Percentiles rank a stretch among this genome's conserved stretches.
These are phyloP conservation scores for Poecilia latipinna DNA, from an alignment of 2,113 vertebrate genomes.

Conservation along the genomic window DNA sequence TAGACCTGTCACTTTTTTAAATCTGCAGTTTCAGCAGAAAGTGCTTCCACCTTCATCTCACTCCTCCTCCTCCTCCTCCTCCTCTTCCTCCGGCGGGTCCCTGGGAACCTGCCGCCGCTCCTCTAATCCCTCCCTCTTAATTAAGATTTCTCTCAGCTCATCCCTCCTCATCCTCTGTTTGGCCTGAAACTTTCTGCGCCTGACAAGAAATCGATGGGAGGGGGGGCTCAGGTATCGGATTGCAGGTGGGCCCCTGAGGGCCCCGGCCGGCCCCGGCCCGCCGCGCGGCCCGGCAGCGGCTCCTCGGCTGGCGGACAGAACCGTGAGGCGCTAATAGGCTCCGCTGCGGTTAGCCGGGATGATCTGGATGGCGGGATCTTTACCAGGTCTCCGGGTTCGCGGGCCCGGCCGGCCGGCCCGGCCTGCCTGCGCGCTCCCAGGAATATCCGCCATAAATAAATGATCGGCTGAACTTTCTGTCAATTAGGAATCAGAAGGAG, in stretches of 20 bases:
- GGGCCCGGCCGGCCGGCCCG: constrained; percentile 39
- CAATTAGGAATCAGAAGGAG: constrained; percentile 74
- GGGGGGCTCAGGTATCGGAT: constrained; percentile 81
- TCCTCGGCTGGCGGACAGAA: constrained; percentile 82
- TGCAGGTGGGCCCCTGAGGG: constrained; percentile 81
- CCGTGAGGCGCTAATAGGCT: constrained; percentile 84
- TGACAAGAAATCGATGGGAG: constrained; percentile 84
- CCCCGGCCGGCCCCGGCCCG: constrained; percentile 54
- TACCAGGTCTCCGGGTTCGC: constrained; percentile 79
- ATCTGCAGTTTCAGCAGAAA: constrained; percentile 59
- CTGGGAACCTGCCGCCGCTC: constrained; percentile 65
- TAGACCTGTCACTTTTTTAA: constrained; percentile 67
- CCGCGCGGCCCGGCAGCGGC: constrained; percentile 67
- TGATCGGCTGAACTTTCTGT: constrained; percentile 73
- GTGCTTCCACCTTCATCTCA: not conserved
- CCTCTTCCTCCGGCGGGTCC: constrained; percentile 69
- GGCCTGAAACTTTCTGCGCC: constrained; percentile 75
- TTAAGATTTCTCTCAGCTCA: constrained; percentile 83
- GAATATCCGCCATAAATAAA: constrained; percentile 75
- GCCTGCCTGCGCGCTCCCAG: constrained; percentile 35
- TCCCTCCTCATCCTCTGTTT: constrained; percentile 49
- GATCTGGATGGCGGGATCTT: constrained; percentile 78
- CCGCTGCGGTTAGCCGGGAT: constrained; percentile 82
- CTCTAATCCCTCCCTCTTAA: constrained; percentile 78
- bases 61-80: constrained; percentile 3